phyloP scores from a whole-genome alignment of 2,113 vertebrate species.

The Prionailurus bengalensis region DNA sequence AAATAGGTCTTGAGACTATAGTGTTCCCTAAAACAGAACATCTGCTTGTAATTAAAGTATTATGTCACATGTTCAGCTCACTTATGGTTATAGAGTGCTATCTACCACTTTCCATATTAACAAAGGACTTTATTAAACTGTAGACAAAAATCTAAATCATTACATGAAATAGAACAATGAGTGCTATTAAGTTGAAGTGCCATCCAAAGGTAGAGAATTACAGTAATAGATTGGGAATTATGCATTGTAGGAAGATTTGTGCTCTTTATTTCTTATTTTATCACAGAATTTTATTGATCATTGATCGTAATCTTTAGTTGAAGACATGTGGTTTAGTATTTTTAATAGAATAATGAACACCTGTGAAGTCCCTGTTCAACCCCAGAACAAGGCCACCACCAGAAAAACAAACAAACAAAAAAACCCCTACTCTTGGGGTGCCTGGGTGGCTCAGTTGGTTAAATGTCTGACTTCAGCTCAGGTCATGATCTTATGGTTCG shows the following conservation, averaged over 20 bases:
- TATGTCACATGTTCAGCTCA: not conserved
- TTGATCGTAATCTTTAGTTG: not conserved
- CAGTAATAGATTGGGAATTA: not conserved
- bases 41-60: not conserved
- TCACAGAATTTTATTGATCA: not conserved
- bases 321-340: not conserved
- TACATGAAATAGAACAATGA: not conserved
- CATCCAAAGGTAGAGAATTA: not conserved
- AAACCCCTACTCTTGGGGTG: no score
- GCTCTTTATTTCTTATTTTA: not conserved
- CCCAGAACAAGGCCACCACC: not conserved
- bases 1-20: not conserved
- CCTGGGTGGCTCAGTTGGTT: no score
- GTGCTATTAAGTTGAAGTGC: not conserved
- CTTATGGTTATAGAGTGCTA: not conserved
- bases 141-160: not conserved
- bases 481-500: no score
- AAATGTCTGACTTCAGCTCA: no score
- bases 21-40: not conserved
- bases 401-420: not conserved
- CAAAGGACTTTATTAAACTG: not conserved
- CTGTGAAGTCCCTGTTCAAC: not conserved
- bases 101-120: not conserved
- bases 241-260: not conserved
- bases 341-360: slow-evolving; percentile 13